A percentile compares a stretch with the other conserved stretches of the same genome.
Evolutionary conservation across 2,888 invertebrate species (phyloP).

Genomic region (Galeruca laticollis): DNA sequence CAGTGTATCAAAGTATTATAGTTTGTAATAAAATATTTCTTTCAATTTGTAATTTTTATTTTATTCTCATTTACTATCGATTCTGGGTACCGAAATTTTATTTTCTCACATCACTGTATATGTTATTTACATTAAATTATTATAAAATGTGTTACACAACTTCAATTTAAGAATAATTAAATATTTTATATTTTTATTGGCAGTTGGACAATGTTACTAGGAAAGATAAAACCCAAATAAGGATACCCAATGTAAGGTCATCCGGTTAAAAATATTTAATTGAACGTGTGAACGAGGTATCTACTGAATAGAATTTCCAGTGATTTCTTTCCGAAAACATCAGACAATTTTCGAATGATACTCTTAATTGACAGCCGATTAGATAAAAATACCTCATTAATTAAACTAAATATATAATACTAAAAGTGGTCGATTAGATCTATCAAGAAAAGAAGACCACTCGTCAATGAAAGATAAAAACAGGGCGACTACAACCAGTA

Average conservation of each 20-base stretch:
- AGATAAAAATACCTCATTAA: conserved; percentile 61
- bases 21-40: too few species aligned
- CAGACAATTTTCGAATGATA: conserved; percentile 57
- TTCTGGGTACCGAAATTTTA: too few species aligned
- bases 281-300: conserved; percentile 24
- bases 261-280: conserved; percentile 6
- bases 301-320: conserved; percentile 16
- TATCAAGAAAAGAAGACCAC: conserved; percentile 31
- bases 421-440: conserved; percentile 40
- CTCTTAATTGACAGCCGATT: conserved; percentile 65
- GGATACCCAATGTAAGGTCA: neutral
- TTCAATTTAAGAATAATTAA: neutral
- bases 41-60: too few species aligned
- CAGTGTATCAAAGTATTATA: too few species aligned
- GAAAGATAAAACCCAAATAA: conserved; percentile 1
- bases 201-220: neutral
- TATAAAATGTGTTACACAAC: neutral
- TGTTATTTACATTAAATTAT: neutral
- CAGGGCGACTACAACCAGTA: neutral
- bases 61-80: too few species aligned
- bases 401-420: conserved; percentile 52
- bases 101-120: too few species aligned
- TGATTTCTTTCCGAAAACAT: conserved; percentile 18
- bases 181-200: neutral
- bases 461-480: conserved; percentile 11